phyloP scores from a whole-genome alignment of 2,888 invertebrate species.

The Caenorhabditis auriculariae region DNA sequence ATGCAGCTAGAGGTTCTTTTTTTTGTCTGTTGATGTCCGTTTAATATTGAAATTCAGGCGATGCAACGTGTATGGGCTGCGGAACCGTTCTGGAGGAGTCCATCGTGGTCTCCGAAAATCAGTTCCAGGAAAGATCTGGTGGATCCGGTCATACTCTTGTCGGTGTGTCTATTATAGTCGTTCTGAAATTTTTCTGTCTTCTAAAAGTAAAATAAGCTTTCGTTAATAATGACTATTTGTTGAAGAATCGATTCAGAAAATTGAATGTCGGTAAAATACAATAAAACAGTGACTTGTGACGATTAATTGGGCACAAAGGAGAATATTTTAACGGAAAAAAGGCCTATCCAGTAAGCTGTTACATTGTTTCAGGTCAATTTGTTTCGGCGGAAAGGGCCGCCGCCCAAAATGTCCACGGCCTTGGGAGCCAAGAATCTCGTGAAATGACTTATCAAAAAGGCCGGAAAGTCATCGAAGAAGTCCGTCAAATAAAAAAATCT shows the following conservation, averaged over 20 bases:
- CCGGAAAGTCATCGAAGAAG: conserved; percentile 61
- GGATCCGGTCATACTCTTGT: conserved; percentile 73
- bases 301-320: not conserved
- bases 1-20: conserved; percentile 80
- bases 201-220: conserved; percentile 1
- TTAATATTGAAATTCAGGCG: conserved; percentile 63
- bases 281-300: too few relatives aligned
- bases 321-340: not conserved
- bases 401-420: conserved; percentile 36
- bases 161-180: too few relatives aligned
- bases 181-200: not conserved
- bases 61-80: conserved; percentile 92
- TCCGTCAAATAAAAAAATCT: conserved; percentile 7
- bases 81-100: conserved; percentile 94
- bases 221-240: not conserved
- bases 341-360: not conserved
- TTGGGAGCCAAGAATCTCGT: conserved; percentile 76
- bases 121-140: conserved; percentile 78
- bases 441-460: conserved; percentile 86
- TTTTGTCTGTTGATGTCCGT: too few relatives aligned
- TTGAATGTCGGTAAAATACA: not conserved
- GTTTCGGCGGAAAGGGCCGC: conserved; percentile 32
- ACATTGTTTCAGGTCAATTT: conserved; percentile 26
- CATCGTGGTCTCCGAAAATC: conserved; percentile 91
- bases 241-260: not conserved